Evolutionary conservation across 2,888 invertebrate genomes (phyloP).

Genomic region (Junonia oenone): DNA sequence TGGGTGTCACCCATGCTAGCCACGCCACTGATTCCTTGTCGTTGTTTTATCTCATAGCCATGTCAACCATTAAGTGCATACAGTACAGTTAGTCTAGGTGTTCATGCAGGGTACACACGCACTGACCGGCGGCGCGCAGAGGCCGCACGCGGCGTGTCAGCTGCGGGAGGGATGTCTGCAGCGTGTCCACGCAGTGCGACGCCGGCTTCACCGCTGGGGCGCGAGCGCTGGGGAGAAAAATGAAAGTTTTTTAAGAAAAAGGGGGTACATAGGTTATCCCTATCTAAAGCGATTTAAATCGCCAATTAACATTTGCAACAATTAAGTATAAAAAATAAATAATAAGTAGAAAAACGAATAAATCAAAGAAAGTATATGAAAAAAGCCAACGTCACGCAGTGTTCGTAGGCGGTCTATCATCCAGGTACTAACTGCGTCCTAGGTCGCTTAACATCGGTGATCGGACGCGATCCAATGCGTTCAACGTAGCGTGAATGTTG

Average conservation of each 20-base stretch:
- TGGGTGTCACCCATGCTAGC: too few relatives aligned
- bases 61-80: not conserved
- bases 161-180: constrained; percentile 59
- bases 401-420: constrained; percentile 57
- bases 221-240: constrained; percentile 39
- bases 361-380: not conserved
- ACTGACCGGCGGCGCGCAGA: constrained; percentile 35
- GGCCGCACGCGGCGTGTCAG: constrained; percentile 21
- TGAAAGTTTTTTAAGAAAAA: too few relatives aligned
- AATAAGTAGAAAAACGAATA: constrained; percentile 6
- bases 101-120: not conserved
- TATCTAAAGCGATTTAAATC: too few relatives aligned
- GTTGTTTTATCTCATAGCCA: too few relatives aligned
- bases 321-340: not conserved
- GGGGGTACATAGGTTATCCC: too few relatives aligned
- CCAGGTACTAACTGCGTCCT: constrained; percentile 74
- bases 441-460: constrained; percentile 75
- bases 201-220: constrained; percentile 65
- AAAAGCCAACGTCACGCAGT: constrained; percentile 31
- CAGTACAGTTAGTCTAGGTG: not conserved
- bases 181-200: constrained; percentile 63
- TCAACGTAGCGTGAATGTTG: constrained; percentile 68
- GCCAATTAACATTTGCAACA: too few relatives aligned
- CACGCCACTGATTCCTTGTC: too few relatives aligned
- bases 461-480: constrained; percentile 74